Percentiles rank a stretch among this genome's conserved stretches.
These are phyloP conservation scores for Canis aureus DNA, from an alignment of 2,113 vertebrate genomes.

Conservation along the genomic window DNA sequence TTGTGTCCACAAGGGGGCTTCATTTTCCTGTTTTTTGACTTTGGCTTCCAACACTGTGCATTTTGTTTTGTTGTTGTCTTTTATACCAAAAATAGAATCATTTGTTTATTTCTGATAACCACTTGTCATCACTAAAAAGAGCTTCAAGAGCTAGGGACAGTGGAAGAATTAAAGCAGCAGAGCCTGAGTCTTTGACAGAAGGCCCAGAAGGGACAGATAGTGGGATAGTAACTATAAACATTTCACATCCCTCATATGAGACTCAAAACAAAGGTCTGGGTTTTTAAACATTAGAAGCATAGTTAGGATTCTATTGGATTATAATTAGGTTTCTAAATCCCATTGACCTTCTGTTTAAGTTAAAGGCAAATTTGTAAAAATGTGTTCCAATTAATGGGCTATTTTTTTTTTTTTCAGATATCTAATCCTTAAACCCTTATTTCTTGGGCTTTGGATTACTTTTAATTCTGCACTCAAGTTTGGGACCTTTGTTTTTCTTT, in stretches of 20 bases:
- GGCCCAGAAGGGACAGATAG: neutral
- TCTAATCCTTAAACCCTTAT: neutral
- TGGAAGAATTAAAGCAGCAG: neutral
- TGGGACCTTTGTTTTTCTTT: neutral
- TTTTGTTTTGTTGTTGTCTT: constrained; percentile 41
- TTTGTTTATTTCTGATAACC: constrained; percentile 18
- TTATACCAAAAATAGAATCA: neutral
- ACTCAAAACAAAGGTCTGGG: neutral
- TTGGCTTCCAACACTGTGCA: neutral
- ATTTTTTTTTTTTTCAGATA: neutral
- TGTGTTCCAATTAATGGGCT: neutral
- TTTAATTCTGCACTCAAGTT: constrained; percentile 41
- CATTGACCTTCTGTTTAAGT: neutral
- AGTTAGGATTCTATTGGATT: neutral
- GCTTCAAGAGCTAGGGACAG: neutral
- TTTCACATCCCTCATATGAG: neutral
- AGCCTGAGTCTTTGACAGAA: neutral
- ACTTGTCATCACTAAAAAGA: neutral
- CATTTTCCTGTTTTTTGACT: constrained; percentile 71
- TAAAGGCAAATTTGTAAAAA: neutral
- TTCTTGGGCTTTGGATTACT: neutral
- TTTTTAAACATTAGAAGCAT: neutral
- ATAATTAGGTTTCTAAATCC: neutral
- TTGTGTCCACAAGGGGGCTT: constrained; percentile 84
- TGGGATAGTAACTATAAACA: neutral